Evolutionary conservation across 2,888 invertebrate species (phyloP), one percentile per base, ranked within the genome.

Genomic region (Hypena proboscidalis): DNA sequence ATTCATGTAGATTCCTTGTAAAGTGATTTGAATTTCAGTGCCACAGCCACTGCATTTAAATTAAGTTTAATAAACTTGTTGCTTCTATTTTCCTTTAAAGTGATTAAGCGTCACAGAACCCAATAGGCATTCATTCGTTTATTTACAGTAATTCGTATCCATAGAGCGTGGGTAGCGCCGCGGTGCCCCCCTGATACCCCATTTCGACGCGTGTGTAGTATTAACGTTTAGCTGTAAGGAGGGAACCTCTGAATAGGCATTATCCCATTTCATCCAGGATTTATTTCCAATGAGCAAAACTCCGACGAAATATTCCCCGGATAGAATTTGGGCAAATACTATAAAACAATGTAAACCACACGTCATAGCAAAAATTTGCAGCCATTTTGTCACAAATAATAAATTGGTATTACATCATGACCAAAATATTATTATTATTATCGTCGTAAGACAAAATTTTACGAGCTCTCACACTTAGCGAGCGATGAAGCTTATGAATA

Each of bases 281-380:
- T 81, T 82, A 83, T 82, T 79, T 82, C 78, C 83, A 82, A 84
- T 83, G 82, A 80, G 76, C 77, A 70, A 69, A 77, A 83, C 77
- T 74, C 76, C 70, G 52, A 43, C 53, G 63, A 69, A 78, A 80
- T 77, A 81, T 80, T 77, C 70, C 71, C n/a, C n/a, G 67, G 73
- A 77, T 77, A 75, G 70, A 80, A 77, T 75, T 70, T 62, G 47
- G 60, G 59, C 58, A 61, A 70, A 68, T 67, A 39, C 67, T 67
- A 58, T 62, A 70, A 70, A 71, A 58, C 57, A 62, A 56, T 65
- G 60, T 70, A 62, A 69, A 67, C 61, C 53, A 66, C 51, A 61
- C 46, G 58, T 55, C 62, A 67, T 62, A 67, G 66, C 53, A 56
- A 65, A 67, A 68, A 58, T 71, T 74, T 71, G 70, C 60, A 55